Conservation (phyloP, 2,888 invertebrate species). For the Nycteola revayana region DNA sequence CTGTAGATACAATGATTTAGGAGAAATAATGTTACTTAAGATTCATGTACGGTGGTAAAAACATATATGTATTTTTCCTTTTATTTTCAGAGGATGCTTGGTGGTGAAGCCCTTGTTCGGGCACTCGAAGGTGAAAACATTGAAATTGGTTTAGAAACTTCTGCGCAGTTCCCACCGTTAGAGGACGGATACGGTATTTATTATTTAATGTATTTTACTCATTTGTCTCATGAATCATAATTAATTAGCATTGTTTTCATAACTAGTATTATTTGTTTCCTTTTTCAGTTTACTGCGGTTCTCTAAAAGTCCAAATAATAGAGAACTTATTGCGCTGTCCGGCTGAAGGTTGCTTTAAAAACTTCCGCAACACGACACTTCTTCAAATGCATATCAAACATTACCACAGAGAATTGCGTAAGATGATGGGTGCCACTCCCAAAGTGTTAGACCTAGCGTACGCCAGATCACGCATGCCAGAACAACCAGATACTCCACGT, state of each 20-base stretch:
- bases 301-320: conserved; percentile 85
- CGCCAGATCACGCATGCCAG: conserved; percentile 83
- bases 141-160: conserved; percentile 11
- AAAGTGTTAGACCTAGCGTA: conserved; percentile 93
- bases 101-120: conserved; percentile 2
- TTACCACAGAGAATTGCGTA: conserved; percentile 91
- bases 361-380: conserved; percentile 94
- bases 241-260: too few relatives aligned
- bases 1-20: too few relatives aligned
- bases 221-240: too few relatives aligned
- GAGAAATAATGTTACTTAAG: too few relatives aligned
- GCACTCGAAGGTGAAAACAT: conserved; percentile 3
- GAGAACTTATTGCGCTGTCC: conserved; percentile 88
- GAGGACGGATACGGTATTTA: conserved; percentile 69
- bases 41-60: too few relatives aligned
- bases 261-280: too few relatives aligned
- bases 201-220: too few relatives aligned
- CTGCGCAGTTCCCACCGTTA: conserved; percentile 23
- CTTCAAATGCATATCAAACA: conserved; percentile 97
- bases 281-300: conserved; percentile 81
- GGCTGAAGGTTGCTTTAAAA: conserved; percentile 92
- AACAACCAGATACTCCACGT: conserved; percentile 29
- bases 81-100: conserved; percentile 2
- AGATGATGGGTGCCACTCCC: conserved; percentile 89
- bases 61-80: too few relatives aligned